phyloP scores from a whole-genome alignment of 1,140 invertebrate species.

The Leptoteleia sp. region DNA sequence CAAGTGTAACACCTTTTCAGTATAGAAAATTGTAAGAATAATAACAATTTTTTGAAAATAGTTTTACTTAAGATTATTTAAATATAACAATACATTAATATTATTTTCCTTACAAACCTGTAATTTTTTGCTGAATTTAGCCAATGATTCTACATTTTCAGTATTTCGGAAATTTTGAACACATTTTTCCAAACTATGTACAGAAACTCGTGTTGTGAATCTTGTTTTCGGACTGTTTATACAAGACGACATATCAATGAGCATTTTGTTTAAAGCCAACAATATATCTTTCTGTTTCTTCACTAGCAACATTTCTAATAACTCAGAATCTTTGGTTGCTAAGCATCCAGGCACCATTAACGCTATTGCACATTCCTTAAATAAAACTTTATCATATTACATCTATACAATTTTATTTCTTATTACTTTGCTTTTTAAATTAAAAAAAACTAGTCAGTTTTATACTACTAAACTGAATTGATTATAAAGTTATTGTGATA shows the following conservation, averaged over 20 bases:
- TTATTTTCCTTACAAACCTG: slow-evolving; percentile 58
- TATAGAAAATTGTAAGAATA: too few relatives aligned
- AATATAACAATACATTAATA: too few relatives aligned
- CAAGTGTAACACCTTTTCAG: too few relatives aligned
- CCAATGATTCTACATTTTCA: slow-evolving; percentile 67
- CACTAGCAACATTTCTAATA: slow-evolving; percentile 82
- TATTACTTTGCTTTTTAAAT: too few relatives aligned
- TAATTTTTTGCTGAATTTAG: slow-evolving; percentile 79
- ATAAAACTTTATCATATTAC: too few relatives aligned
- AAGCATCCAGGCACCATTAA: slow-evolving; percentile 76
- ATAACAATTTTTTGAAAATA: too few relatives aligned
- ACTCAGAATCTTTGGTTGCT: slow-evolving; percentile 70
- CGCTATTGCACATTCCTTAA: slow-evolving; percentile 63
- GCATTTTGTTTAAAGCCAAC: slow-evolving; percentile 82
- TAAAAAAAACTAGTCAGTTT: too few relatives aligned
- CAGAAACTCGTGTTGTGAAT: slow-evolving; percentile 80
- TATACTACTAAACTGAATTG: too few relatives aligned
- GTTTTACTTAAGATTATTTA: too few relatives aligned
- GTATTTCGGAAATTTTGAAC: slow-evolving; percentile 73
- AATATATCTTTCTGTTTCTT: slow-evolving; percentile 84
- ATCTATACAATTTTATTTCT: too few relatives aligned
- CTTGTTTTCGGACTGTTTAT: slow-evolving; percentile 76
- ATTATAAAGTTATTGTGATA: neutral
- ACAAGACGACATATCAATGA: slow-evolving; percentile 78
- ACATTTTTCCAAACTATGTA: slow-evolving; percentile 82